phyloP scores from a whole-genome alignment of 2,888 invertebrate species.

The Drosophila melanosoma region DNA sequence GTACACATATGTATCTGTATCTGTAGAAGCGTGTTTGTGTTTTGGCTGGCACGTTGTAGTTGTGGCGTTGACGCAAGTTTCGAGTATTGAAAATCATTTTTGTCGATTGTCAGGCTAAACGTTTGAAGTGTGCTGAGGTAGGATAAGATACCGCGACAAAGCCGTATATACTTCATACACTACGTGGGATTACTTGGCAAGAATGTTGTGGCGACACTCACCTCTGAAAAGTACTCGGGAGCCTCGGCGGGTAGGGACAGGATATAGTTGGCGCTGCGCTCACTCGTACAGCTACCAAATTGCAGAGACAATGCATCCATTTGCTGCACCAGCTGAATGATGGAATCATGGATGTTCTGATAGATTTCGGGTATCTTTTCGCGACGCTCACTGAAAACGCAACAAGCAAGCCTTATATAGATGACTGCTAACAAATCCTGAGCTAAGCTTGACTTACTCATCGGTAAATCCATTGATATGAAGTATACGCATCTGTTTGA shows the following conservation, averaged over 20 bases:
- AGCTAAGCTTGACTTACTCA: constrained; percentile 86
- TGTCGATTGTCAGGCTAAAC: constrained; percentile 25
- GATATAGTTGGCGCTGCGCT: constrained; percentile 85
- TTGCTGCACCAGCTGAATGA: constrained; percentile 88
- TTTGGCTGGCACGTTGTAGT: constrained; percentile 33
- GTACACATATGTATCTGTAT: constrained; percentile 8
- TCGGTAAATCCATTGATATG: constrained; percentile 92
- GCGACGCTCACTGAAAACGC: constrained; percentile 87
- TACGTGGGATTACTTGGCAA: constrained; percentile 30
- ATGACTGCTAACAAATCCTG: too few species aligned
- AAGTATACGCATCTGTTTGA: constrained; percentile 94
- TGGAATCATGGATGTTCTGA: constrained; percentile 91
- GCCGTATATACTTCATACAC: constrained; percentile 10
- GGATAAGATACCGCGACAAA: constrained; percentile 67
- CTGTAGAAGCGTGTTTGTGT: constrained; percentile 17
- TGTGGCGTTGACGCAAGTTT: constrained; percentile 62
- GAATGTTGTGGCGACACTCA: constrained; percentile 75
- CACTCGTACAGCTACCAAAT: constrained; percentile 85
- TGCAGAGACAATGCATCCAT: constrained; percentile 87
- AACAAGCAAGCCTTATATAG: not conserved
- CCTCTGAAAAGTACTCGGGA: constrained; percentile 87
- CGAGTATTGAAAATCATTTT: constrained; percentile 54
- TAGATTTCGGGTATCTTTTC: constrained; percentile 89
- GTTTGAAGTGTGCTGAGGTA: constrained; percentile 49
- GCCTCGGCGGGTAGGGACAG: constrained; percentile 86